Conservation (phyloP, 1,140 invertebrate genomes). For the Muscidifurax raptorellus region DNA sequence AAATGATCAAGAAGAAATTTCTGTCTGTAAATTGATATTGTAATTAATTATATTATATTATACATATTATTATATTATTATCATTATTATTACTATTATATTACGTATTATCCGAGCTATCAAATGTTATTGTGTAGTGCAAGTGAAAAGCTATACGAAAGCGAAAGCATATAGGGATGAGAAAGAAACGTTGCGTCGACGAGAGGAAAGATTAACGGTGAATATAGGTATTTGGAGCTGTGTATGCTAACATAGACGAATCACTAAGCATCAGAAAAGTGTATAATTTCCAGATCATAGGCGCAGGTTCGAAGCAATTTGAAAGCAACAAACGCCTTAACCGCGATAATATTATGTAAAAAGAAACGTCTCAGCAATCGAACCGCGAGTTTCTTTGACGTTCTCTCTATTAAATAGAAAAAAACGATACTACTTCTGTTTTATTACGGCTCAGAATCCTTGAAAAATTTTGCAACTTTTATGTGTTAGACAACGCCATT, state of each 20-base stretch:
- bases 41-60: slow-evolving; percentile 28
- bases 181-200: background rate
- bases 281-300: slow-evolving; percentile 39
- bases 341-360: slow-evolving; percentile 21
- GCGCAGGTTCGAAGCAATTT: background rate
- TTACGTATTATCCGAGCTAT: background rate
- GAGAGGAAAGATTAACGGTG: background rate
- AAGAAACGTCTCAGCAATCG: slow-evolving; percentile 3
- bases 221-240: background rate
- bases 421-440: background rate
- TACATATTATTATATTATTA: background rate
- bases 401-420: background rate
- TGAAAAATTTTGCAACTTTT: background rate
- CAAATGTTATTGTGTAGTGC: background rate
- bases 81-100: background rate
- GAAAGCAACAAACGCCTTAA: slow-evolving; percentile 22
- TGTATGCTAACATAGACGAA: background rate
- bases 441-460: background rate
- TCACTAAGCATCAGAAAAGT: background rate
- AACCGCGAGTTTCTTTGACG: background rate
- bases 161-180: background rate
- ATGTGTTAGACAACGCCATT: background rate
- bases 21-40: slow-evolving; percentile 18
- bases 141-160: background rate
- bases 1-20: background rate